phyloP scores from a whole-genome alignment of 2,888 invertebrate genomes.

The Sphecodes monilicornis region DNA sequence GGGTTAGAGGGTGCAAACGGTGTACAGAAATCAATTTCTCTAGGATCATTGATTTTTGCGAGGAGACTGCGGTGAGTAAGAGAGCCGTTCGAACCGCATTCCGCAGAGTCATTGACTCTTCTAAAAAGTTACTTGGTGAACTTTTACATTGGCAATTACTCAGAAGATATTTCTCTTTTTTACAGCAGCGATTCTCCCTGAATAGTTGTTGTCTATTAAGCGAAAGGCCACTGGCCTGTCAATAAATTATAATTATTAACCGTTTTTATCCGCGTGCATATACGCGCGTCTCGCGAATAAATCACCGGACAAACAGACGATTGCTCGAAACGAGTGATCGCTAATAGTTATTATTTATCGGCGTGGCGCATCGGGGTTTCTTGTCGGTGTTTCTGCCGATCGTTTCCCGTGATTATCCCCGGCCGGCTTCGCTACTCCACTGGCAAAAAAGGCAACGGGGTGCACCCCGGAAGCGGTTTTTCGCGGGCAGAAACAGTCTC shows the following conservation, averaged over 20 bases:
- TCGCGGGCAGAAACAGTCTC: constrained; percentile 1
- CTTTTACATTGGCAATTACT: background rate
- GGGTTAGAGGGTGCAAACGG: background rate
- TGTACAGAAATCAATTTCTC: constrained; percentile 2
- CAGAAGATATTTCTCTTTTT: background rate
- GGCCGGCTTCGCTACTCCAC: background rate
- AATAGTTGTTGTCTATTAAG: constrained; percentile 2
- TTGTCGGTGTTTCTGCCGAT: background rate
- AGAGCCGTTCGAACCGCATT: constrained; percentile 1
- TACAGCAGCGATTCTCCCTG: background rate
- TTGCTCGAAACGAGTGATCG: background rate
- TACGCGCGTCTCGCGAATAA: background rate
- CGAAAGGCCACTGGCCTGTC: background rate
- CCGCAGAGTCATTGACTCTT: background rate
- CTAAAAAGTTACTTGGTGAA: background rate
- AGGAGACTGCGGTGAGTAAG: background rate
- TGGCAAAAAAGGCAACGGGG: background rate
- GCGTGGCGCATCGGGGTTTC: background rate
- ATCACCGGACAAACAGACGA: background rate
- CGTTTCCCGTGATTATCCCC: constrained; percentile 4
- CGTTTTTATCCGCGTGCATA: background rate
- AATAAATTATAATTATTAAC: background rate
- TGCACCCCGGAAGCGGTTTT: constrained; percentile 6
- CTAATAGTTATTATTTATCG: constrained; percentile 17
- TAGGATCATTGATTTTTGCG: background rate